A percentile compares a stretch with the other conserved stretches of the same genome.
Evolutionary conservation across 92 coral and sea anemone genomes (phyloP).

Genomic region (Palythoa grandis): DNA sequence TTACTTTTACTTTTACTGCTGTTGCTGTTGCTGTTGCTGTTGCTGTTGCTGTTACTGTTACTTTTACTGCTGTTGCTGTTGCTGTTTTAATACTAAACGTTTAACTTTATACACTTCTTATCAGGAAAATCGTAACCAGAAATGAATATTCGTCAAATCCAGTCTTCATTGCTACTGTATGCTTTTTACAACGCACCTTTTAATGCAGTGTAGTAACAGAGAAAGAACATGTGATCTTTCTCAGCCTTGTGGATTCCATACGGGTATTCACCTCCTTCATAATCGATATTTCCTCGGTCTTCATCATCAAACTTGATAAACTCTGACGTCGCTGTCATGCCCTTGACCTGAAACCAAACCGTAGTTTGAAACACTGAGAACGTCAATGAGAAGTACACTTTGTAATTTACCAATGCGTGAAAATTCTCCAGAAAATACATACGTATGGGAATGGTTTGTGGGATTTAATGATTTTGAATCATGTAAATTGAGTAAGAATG

Average conservation of each 20-base stretch:
- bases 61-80: too few relatives aligned
- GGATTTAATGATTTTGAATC: too few relatives aligned
- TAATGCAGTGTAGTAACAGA: constrained; percentile 82
- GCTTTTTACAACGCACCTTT: constrained; percentile 19
- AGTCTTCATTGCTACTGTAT: background rate
- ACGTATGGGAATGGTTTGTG: too few relatives aligned
- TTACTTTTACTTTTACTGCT: too few relatives aligned
- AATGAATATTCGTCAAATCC: too few relatives aligned
- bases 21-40: too few relatives aligned
- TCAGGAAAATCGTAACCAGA: too few relatives aligned
- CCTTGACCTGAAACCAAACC: constrained; percentile 53
- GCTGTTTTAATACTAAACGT: too few relatives aligned
- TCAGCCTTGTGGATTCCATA: constrained; percentile 80
- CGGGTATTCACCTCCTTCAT: constrained; percentile 90
- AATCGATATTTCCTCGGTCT: constrained; percentile 92
- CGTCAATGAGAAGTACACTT: background rate
- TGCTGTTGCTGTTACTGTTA: too few relatives aligned
- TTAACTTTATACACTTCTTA: too few relatives aligned
- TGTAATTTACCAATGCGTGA: background rate
- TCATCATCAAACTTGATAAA: constrained; percentile 96
- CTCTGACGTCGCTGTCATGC: constrained; percentile 80
- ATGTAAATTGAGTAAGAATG: too few relatives aligned
- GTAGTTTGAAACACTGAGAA: background rate
- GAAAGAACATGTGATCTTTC: constrained; percentile 90
- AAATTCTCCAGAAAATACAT: too few relatives aligned